Base-by-base conservation (phyloP, 2,113 vertebrate genomes). In the Xyrauchen texanus region DNA sequence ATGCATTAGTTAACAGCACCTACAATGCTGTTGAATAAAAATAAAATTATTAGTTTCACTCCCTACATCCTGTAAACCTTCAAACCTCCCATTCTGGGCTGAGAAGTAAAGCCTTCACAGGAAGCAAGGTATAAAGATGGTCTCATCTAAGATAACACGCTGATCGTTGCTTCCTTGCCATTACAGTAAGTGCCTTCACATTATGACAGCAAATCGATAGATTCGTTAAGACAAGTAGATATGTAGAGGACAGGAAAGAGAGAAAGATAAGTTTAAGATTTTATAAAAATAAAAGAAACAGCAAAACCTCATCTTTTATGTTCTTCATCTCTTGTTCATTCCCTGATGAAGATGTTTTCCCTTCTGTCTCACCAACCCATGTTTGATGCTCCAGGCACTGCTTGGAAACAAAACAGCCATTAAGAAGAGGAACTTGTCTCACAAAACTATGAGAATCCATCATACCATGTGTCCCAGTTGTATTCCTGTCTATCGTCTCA, bases 331-430 rank as follows among this genome's bases (percentile, higher is more conserved):
- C 16, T 46, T 34, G 21, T 34, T 34, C 21, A 34, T 34, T 34
- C 21, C 21, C 21, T 34, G 13, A 79, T 73, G 8, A 76, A 83
- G 78, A 83, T 51, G 70, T 81, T 74, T 70, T 77, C 66, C 58
- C 69, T 76, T 46, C 72, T 8, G 77, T 80, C 74, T 81, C 34
- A 34, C 57, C 44, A 52, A n/a, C 57, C 60, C 53, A 34, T 64
- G 73, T 80, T 78, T 82, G 81, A 85, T 77, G 81, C 74, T 80
- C 57, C 58, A 57, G 78, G 68, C 74, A 77, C 68, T n/a, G 60
- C 81, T 77, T 12, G 16, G 65, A 82, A 81, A 85, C 84, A 85
- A 77, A 82, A 81, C 64, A 80, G 68, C 82, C 81, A 80, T 85
- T 85, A 85, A 77, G 68, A 42, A 80, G 69, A 77, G 74, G 73